phyloP scores from a whole-genome alignment of 2,888 invertebrate genomes.

The Notodromas monacha region DNA sequence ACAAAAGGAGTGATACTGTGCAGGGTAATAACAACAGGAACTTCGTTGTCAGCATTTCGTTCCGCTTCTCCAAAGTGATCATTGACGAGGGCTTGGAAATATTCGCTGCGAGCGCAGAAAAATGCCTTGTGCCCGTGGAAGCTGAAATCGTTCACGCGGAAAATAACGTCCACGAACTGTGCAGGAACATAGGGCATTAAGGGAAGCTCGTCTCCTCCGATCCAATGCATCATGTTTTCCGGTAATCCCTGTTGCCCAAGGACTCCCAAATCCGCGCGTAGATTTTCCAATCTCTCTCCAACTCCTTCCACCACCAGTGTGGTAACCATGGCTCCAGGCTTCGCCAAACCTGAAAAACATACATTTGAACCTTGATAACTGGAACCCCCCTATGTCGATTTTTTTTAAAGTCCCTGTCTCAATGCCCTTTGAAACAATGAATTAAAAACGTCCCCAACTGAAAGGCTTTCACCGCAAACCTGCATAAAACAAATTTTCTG shows the following conservation, averaged over 20 bases:
- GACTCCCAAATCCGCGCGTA: constrained; percentile 16
- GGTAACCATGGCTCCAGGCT: constrained; percentile 17
- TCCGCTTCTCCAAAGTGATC: constrained; percentile 16
- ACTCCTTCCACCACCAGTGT: constrained; percentile 16
- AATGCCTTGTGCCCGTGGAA: constrained; percentile 20
- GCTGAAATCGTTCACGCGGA: constrained; percentile 15
- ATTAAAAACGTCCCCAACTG: too few species aligned
- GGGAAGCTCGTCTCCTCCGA: constrained; percentile 15
- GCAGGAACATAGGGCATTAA: constrained; percentile 14
- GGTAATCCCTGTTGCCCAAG: constrained; percentile 17
- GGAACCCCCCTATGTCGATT: too few species aligned
- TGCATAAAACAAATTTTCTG: too few species aligned
- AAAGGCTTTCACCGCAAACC: too few species aligned
- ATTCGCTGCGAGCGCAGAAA: constrained; percentile 19
- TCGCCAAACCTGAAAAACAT: constrained; percentile 13
- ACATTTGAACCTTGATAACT: too few species aligned
- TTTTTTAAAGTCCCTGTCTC: too few species aligned
- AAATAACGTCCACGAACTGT: constrained; percentile 17
- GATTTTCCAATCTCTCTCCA: constrained; percentile 11
- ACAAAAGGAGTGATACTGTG: too few species aligned
- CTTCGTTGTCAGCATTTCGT: too few species aligned
- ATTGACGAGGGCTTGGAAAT: constrained; percentile 15
- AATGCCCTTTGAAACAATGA: too few species aligned
- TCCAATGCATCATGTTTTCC: constrained; percentile 13
- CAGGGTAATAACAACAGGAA: too few species aligned